These are phyloP conservation scores for Antigone vipio DNA, from an alignment of 2,113 vertebrate species.

Conservation along the genomic window DNA sequence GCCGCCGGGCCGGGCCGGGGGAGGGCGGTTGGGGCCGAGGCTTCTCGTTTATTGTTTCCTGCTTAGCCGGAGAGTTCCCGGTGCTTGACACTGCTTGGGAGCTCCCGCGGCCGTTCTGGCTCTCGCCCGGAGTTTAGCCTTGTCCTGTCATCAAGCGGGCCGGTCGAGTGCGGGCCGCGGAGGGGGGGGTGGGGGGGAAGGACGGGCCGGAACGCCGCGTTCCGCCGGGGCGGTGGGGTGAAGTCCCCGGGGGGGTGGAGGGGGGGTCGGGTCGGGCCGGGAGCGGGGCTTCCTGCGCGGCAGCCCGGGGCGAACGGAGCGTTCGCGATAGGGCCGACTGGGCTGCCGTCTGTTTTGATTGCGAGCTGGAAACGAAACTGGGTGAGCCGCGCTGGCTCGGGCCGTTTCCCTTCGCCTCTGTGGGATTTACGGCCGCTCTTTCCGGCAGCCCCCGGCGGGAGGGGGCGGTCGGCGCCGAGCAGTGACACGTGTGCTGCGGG, in stretches of 20 bases:
- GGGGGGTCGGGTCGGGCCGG: background rate
- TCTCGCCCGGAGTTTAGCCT: background rate
- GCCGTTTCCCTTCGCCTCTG: background rate
- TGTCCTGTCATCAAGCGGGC: background rate
- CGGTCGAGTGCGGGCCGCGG: background rate
- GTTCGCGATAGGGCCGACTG: background rate
- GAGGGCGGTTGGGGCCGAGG: background rate
- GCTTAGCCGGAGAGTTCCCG: background rate
- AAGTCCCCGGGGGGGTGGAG: background rate
- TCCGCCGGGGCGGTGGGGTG: background rate
- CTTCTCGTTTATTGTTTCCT: background rate
- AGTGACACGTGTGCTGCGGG: constrained; percentile 53
- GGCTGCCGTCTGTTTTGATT: background rate
- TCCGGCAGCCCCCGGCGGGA: constrained; percentile 26
- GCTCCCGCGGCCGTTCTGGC: background rate
- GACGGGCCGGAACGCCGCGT: background rate
- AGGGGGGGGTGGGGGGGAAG: background rate
- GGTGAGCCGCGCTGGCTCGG: background rate
- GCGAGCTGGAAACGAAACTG: background rate
- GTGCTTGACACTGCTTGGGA: background rate
- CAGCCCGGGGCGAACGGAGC: background rate
- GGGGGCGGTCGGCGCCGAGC: constrained; percentile 13
- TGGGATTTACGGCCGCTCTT: background rate
- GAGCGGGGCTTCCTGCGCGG: background rate
- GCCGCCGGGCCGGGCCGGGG: background rate